Conservation (phyloP, 2,888 invertebrate genomes). For the Callimorpha dominula region DNA sequence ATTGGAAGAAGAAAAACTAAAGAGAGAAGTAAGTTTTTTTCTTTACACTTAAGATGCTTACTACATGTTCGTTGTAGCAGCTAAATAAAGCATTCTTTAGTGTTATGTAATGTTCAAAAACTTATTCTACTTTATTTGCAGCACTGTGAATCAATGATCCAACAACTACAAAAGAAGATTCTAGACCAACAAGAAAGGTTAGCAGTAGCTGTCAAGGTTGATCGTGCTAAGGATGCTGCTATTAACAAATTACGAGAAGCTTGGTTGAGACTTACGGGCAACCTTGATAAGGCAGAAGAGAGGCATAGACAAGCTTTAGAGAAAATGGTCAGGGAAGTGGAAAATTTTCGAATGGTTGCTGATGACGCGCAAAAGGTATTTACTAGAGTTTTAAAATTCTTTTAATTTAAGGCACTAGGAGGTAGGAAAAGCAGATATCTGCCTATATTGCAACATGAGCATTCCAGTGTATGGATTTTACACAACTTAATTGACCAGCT, state of each 20-base stretch:
- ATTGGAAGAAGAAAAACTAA: slow-evolving; percentile 91
- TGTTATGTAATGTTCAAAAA: background rate
- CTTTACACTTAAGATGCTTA: too few relatives aligned
- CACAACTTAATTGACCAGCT: too few relatives aligned
- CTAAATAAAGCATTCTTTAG: too few relatives aligned
- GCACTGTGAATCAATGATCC: slow-evolving; percentile 93
- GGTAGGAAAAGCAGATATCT: too few relatives aligned
- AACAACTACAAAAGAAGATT: slow-evolving; percentile 90
- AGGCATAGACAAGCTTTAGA: slow-evolving; percentile 80
- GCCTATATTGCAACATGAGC: too few relatives aligned
- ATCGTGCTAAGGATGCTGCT: slow-evolving; percentile 91
- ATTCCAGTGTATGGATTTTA: too few relatives aligned
- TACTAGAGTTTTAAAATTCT: background rate
- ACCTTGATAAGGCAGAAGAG: slow-evolving; percentile 79
- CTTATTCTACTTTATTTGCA: slow-evolving; percentile 56
- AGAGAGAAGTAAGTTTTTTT: slow-evolving; percentile 89
- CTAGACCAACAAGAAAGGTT: slow-evolving; percentile 93
- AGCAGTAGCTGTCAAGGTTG: slow-evolving; percentile 92
- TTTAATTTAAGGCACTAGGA: too few relatives aligned
- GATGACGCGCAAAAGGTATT: slow-evolving; percentile 80
- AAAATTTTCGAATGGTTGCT: slow-evolving; percentile 75
- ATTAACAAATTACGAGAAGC: slow-evolving; percentile 89
- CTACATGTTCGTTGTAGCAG: too few relatives aligned
- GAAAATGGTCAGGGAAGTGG: slow-evolving; percentile 85
- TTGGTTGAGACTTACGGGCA: slow-evolving; percentile 84